Conservation (phyloP, 2,113 vertebrate genomes). For the Sardina pilchardus region DNA sequence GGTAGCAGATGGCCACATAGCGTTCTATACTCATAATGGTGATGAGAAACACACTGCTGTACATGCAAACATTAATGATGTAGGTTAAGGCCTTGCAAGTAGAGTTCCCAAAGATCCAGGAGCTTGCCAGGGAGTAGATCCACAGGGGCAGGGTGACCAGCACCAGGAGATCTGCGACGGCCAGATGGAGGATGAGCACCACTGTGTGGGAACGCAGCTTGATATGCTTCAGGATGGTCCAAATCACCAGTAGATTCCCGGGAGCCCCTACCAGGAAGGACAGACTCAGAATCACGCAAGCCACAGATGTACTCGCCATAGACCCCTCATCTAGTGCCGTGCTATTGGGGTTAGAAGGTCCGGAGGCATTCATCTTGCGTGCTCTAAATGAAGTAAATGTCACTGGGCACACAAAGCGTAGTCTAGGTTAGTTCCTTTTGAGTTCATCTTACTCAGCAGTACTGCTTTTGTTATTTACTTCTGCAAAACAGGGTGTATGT, state of each 20-base stretch:
- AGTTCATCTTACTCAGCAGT: background rate
- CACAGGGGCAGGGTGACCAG: constrained; percentile 76
- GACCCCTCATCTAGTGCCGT: background rate
- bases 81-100: constrained; percentile 70
- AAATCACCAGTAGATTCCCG: constrained; percentile 75
- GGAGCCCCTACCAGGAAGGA: constrained; percentile 71
- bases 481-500: background rate
- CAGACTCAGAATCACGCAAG: constrained; percentile 62
- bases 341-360: background rate
- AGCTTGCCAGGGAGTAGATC: constrained; percentile 72
- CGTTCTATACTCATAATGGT: constrained; percentile 75
- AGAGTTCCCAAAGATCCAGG: constrained; percentile 71
- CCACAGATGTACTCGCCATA: background rate
- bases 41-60: constrained; percentile 76
- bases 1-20: constrained; percentile 63
- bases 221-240: constrained; percentile 72
- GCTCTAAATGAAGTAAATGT: background rate
- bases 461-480: background rate
- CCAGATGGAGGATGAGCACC: constrained; percentile 71
- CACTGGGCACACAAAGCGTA: background rate
- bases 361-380: constrained; percentile 33
- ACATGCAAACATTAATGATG: constrained; percentile 72
- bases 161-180: constrained; percentile 71
- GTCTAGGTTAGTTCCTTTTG: background rate
- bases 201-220: constrained; percentile 72